A percentile compares a stretch with the other conserved stretches of the same genome.
Evolutionary conservation across 2,888 invertebrate genomes (phyloP).

Genomic region (Coleophora deauratella): DNA sequence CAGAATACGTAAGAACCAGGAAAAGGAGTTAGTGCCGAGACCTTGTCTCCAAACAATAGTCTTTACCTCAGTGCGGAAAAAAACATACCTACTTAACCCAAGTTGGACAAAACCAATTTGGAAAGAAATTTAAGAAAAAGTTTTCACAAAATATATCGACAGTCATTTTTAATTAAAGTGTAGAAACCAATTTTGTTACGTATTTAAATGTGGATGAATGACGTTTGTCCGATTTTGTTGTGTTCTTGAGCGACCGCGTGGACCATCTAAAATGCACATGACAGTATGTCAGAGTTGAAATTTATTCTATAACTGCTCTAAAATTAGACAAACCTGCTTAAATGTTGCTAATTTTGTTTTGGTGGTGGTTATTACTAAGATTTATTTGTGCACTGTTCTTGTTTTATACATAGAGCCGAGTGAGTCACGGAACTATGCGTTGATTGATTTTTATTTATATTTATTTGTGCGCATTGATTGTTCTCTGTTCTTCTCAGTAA

Average conservation of each 20-base stretch:
- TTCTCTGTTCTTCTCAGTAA: too few relatives aligned
- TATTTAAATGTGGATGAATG: too few relatives aligned
- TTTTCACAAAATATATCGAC: too few relatives aligned
- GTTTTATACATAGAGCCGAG: conserved; percentile 47
- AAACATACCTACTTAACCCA: too few relatives aligned
- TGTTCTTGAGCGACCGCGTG: conserved; percentile 35
- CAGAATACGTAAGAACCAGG: conserved; percentile 57
- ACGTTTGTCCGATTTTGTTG: background rate
- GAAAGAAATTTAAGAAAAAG: too few relatives aligned
- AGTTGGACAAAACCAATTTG: too few relatives aligned
- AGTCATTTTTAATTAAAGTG: too few relatives aligned
- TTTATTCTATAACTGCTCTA: conserved; percentile 3
- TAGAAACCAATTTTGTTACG: too few relatives aligned
- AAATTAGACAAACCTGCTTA: background rate
- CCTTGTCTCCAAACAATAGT: conserved; percentile 49
- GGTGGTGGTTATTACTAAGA: conserved; percentile 49
- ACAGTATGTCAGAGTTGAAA: conserved; percentile 22
- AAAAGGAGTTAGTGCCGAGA: conserved; percentile 50
- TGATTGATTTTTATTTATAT: background rate
- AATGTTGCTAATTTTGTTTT: conserved; percentile 46
- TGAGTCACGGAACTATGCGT: background rate
- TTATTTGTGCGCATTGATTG: conserved; percentile 12
- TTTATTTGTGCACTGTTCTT: conserved; percentile 28
- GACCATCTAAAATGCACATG: conserved; percentile 69
- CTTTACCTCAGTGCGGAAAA: conserved; percentile 53